Evolutionary conservation across 2,113 vertebrate genomes (phyloP), one percentile per base, ranked within the genome.

Genomic region (Heloderma charlesbogerti): DNA sequence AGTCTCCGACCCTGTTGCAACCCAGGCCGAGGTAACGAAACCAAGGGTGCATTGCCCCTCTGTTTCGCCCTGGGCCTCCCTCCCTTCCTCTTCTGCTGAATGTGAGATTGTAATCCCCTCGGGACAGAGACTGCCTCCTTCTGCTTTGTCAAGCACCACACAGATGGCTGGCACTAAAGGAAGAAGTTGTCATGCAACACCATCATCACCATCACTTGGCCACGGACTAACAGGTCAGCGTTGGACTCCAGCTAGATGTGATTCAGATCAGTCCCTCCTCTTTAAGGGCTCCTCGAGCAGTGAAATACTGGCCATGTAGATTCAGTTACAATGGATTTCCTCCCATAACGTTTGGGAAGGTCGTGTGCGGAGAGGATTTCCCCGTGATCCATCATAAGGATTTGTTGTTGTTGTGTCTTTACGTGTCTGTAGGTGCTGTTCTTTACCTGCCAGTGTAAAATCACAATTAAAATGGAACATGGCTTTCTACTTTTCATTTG

Each of bases 391-490:
- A 18, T 81, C 51, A 9, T 81, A 37, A 0, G 29, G 8, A n/a
- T 66, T 81, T 78, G 48, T 51, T 51, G 48, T 31, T 91, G 31
- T 79, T n/a, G 10, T 57, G 82, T 34, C 12, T 81, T 89, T 93
- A 48, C 81, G 20, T 0, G 0, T 83, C 80, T 88, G 81, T 1
- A 22, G 60, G 34, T 86, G 51, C 51, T 51, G 10, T 72, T 91
- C 92, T 89, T 25, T 48, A 67, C 37, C 85, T 90, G 69, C 87
- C 84, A 37, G 60, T 89, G 10, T 88, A 37, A 92, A n/a, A 88
- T 93, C 87, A 89, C 91, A 92, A 82, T 88, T 93, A 77, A 94
- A 94, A 90, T 75, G 22, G 86, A 92, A 90, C 92, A 95, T 93
- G 84, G 54, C 77, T 69, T 93, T 94, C 92, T 89, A 75, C 0